phyloP scores from a whole-genome alignment of 2,888 invertebrate genomes.

The Hoplodrina blanda region DNA sequence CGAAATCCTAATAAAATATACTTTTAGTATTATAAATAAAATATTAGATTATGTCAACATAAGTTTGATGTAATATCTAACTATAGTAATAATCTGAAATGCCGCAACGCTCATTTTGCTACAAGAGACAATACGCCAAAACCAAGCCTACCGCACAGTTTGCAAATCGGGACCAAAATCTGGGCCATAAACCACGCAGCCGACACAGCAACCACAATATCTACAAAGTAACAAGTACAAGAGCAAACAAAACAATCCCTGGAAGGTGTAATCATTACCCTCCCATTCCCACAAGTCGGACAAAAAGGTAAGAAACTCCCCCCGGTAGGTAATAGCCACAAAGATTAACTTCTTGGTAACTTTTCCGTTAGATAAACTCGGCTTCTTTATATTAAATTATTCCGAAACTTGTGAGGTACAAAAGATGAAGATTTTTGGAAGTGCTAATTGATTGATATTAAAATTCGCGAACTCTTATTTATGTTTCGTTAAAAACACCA shows the following conservation, averaged over 20 bases:
- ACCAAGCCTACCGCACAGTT: constrained; percentile 40
- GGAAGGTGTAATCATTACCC: constrained; percentile 57
- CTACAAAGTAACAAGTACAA: constrained; percentile 47
- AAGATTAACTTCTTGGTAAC: constrained; percentile 81
- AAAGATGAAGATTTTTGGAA: constrained; percentile 72
- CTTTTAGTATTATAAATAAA: neutral
- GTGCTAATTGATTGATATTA: constrained; percentile 84
- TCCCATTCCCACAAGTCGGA: constrained; percentile 52
- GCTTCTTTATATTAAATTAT: constrained; percentile 85
- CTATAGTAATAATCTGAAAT: constrained; percentile 7
- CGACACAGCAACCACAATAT: constrained; percentile 49
- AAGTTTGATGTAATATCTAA: neutral
- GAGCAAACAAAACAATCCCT: constrained; percentile 53
- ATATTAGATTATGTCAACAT: neutral
- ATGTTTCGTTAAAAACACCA: constrained; percentile 48
- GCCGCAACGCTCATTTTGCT: constrained; percentile 1
- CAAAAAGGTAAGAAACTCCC: constrained; percentile 55
- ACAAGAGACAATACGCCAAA: constrained; percentile 30
- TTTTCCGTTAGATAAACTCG: constrained; percentile 81
- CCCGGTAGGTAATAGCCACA: constrained; percentile 74
- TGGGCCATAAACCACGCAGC: constrained; percentile 35
- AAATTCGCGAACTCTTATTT: constrained; percentile 68
- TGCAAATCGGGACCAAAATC: constrained; percentile 40
- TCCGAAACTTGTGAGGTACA: constrained; percentile 76
- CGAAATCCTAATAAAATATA: neutral